A percentile compares a stretch with the other conserved stretches of the same genome.
Conservation (phyloP, 2,888 invertebrate genomes). For the Gasteruption jaculator region DNA sequence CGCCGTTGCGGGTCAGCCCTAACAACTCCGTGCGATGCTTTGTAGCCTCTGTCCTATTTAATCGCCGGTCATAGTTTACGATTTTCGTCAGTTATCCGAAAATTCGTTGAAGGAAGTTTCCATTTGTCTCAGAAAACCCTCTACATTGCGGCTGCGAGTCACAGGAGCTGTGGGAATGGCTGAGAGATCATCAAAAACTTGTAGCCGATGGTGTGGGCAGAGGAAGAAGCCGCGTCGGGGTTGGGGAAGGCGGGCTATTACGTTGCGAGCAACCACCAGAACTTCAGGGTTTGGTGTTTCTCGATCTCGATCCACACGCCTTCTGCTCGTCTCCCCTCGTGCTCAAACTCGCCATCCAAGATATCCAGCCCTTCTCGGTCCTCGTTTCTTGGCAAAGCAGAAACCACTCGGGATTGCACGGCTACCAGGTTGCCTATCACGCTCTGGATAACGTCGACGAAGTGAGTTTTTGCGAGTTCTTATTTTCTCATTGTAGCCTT, state of each 20-base stretch:
- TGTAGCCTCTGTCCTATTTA: too few species aligned
- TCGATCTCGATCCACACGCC: conserved; percentile 73
- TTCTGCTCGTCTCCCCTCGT: conserved; percentile 83
- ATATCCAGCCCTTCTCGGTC: conserved; percentile 83
- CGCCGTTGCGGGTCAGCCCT: too few species aligned
- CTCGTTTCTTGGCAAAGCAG: conserved; percentile 88
- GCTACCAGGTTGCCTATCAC: conserved; percentile 84
- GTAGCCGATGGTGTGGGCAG: conserved; percentile 59
- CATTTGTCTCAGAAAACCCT: conserved; percentile 79
- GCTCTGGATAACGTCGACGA: conserved; percentile 62
- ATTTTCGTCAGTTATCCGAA: too few species aligned
- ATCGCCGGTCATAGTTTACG: too few species aligned
- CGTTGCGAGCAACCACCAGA: conserved; percentile 81
- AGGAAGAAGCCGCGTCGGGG: conserved; percentile 31
- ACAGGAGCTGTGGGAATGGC: conserved; percentile 89
- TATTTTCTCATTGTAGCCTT: too few species aligned
- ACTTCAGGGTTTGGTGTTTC: conserved; percentile 69
- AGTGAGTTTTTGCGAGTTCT: conserved; percentile 50
- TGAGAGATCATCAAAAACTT: conserved; percentile 81
- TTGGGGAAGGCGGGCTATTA: conserved; percentile 51
- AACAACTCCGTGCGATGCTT: too few species aligned
- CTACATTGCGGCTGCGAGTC: conserved; percentile 86
- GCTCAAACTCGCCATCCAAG: conserved; percentile 81
- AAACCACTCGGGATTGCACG: conserved; percentile 80
- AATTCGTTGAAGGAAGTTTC: too few species aligned